Conservation (phyloP, 2,113 vertebrate species). For the Otus sunia region DNA sequence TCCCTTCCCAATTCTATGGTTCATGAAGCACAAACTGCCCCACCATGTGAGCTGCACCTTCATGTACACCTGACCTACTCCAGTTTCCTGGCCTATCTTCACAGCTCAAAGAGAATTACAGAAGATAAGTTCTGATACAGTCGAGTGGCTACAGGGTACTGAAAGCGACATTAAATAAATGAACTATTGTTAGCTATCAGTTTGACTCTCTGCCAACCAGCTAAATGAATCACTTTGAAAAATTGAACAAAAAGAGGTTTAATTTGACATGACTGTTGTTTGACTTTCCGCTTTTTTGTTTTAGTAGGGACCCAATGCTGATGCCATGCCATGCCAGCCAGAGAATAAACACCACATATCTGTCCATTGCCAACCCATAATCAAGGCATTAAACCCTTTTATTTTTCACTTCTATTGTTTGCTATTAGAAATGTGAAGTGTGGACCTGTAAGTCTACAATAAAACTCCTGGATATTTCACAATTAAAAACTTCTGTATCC, state of each 20-base stretch:
- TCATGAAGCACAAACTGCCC: neutral
- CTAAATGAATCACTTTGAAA: slow-evolving; percentile 61
- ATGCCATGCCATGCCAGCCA: neutral
- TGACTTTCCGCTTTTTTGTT: slow-evolving; percentile 57
- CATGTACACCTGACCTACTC: slow-evolving; percentile 30
- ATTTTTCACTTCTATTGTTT: slow-evolving; percentile 44
- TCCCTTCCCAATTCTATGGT: neutral
- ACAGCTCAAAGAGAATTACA: slow-evolving; percentile 45
- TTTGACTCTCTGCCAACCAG: slow-evolving; percentile 28
- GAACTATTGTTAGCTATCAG: slow-evolving; percentile 62
- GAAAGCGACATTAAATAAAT: slow-evolving; percentile 49
- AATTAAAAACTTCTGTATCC: neutral
- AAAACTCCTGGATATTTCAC: slow-evolving; percentile 2
- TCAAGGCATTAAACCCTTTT: slow-evolving; percentile 2
- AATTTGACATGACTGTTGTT: slow-evolving; percentile 59
- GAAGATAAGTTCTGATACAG: slow-evolving; percentile 57
- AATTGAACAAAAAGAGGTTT: slow-evolving; percentile 55
- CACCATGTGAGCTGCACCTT: neutral
- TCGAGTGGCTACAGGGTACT: slow-evolving; percentile 24
- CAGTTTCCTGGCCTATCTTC: slow-evolving; percentile 44
- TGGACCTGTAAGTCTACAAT: neutral
- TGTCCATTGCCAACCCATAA: slow-evolving; percentile 15
- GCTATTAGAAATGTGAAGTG: neutral
- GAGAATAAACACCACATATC: neutral
- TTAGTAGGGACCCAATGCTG: neutral